These are phyloP conservation scores for Lithophane socia DNA, from an alignment of 2,888 invertebrate species.

Conservation along the genomic window DNA sequence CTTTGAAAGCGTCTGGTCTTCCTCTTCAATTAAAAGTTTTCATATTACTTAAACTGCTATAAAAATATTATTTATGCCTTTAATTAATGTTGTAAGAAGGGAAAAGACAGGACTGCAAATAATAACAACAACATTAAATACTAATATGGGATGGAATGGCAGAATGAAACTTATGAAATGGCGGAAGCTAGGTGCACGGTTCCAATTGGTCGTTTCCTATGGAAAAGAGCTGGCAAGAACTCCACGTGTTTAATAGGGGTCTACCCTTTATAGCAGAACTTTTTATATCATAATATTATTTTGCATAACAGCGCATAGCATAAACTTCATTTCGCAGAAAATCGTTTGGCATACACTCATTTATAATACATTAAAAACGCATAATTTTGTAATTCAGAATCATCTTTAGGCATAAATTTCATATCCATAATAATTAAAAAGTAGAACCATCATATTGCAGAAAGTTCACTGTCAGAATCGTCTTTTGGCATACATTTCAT, in stretches of 20 bases:
- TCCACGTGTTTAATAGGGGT: background rate
- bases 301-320: no score
- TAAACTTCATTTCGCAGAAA: no score
- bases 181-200: background rate
- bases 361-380: no score
- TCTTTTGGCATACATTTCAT: no score
- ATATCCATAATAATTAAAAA: no score
- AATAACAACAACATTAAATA: conserved; percentile 4
- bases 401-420: no score
- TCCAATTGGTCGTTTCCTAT: background rate
- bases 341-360: no score
- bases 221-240: background rate
- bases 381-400: no score
- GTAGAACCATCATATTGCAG: no score
- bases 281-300: no score
- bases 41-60: background rate
- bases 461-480: no score
- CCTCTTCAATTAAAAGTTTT: background rate
- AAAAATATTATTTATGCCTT: background rate
- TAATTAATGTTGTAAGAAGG: background rate
- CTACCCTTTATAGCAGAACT: no score
- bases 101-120: background rate
- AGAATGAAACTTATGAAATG: background rate
- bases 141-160: background rate
- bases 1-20: background rate